These are phyloP conservation scores for Acyrthosiphon pisum DNA, from an alignment of 1,140 invertebrate genomes.

Conservation along the genomic window DNA sequence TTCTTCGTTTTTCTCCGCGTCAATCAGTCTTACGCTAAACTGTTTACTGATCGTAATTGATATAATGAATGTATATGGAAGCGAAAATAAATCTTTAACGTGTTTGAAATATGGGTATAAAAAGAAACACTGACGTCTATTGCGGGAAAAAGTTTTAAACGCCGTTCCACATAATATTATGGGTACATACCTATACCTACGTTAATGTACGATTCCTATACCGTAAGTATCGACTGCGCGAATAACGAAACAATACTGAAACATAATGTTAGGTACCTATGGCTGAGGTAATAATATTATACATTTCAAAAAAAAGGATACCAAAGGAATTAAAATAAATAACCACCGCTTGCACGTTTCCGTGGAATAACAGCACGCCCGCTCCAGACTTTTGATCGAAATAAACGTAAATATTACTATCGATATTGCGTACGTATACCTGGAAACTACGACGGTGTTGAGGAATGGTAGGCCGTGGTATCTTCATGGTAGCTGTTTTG, in stretches of 20 bases:
- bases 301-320: neutral
- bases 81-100: neutral
- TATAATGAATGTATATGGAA: neutral
- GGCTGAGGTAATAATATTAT: no score
- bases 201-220: no score
- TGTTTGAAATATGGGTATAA: neutral
- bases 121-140: neutral
- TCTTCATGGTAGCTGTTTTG: neutral
- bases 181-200: no score
- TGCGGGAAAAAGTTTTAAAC: neutral
- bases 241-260: neutral
- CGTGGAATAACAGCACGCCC: neutral
- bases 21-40: neutral
- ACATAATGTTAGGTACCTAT: neutral
- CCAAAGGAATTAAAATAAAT: neutral
- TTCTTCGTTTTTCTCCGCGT: neutral
- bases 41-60: neutral
- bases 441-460: neutral
- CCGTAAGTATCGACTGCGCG: no score
- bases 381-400: neutral
- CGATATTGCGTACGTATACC: neutral
- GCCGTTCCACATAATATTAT: neutral
- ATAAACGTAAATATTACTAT: neutral
- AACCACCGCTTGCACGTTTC: neutral
- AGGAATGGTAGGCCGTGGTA: neutral